Evolutionary conservation across 2,797 vertebrate genomes (phyloP).

Genomic region (Rhodeus uyekii): DNA sequence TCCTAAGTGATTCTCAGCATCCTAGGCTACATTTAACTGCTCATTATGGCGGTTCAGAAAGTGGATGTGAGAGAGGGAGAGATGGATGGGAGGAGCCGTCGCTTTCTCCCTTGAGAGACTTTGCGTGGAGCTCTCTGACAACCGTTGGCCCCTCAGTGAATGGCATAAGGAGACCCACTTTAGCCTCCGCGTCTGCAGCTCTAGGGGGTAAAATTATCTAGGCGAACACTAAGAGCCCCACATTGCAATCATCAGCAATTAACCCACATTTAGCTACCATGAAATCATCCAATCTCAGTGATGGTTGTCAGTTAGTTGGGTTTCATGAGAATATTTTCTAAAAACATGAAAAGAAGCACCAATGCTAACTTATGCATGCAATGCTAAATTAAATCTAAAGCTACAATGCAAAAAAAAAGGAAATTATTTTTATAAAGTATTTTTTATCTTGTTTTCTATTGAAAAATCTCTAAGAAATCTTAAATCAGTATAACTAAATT

Average conservation of each 20-base stretch:
- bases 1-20: slow-evolving; percentile 70
- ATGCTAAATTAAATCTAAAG: slow-evolving; percentile 3
- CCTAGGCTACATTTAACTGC: slow-evolving; percentile 58
- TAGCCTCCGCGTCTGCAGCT: slow-evolving; percentile 41
- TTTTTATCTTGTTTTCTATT: not conserved
- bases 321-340: not conserved
- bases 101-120: slow-evolving; percentile 41
- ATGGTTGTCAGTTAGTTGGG: slow-evolving; percentile 19
- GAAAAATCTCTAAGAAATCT: not conserved
- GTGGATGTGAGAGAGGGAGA: slow-evolving; percentile 15
- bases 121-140: slow-evolving; percentile 30
- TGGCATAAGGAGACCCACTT: slow-evolving; percentile 36
- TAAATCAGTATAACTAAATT: too few relatives aligned
- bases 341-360: not conserved
- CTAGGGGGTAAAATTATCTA: slow-evolving; percentile 33
- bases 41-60: slow-evolving; percentile 59
- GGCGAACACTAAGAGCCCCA: slow-evolving; percentile 49
- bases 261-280: slow-evolving; percentile 63
- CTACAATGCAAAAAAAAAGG: not conserved
- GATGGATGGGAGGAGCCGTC: slow-evolving; percentile 45
- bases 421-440: too few relatives aligned
- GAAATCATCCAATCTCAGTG: slow-evolving; percentile 43
- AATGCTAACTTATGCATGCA: not conserved
- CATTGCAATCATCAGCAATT: slow-evolving; percentile 63
- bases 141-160: slow-evolving; percentile 51